Percentiles rank a stretch among this genome's conserved stretches.
Evolutionary conservation across 2,113 vertebrate species (phyloP).

Genomic region (Mirounga angustirostris): DNA sequence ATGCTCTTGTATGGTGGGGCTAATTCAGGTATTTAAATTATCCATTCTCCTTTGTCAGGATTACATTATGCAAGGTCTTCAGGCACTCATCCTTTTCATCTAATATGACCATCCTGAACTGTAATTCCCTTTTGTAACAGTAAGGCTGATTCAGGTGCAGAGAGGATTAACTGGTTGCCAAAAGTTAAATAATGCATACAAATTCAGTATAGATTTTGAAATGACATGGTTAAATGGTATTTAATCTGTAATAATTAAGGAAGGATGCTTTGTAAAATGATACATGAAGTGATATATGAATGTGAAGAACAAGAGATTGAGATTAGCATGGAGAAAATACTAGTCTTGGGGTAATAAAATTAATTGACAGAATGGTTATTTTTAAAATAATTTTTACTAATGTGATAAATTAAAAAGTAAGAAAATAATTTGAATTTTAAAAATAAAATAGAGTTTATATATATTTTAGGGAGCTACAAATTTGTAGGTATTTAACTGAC

Average conservation of each 20-base stretch:
- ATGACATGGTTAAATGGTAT: background rate
- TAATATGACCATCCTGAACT: background rate
- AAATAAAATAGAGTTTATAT: background rate
- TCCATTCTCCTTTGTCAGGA: background rate
- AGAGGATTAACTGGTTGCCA: conserved; percentile 4
- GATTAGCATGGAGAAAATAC: conserved; percentile 11
- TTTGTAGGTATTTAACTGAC: background rate
- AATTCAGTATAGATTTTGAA: conserved; percentile 28
- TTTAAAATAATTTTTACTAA: background rate
- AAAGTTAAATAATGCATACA: background rate
- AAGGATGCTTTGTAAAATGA: background rate
- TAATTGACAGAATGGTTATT: background rate
- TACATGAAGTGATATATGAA: background rate
- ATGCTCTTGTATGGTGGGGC: background rate
- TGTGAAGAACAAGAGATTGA: background rate
- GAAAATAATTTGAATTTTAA: conserved; percentile 26
- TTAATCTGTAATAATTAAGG: conserved; percentile 40
- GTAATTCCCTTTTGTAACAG: conserved; percentile 27
- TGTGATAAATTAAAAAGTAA: background rate
- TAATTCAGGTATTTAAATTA: background rate
- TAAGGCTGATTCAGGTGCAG: background rate
- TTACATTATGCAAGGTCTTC: conserved; percentile 51
- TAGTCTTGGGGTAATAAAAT: background rate
- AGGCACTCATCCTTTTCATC: background rate
- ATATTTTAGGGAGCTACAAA: background rate